Evolutionary conservation across 2,797 vertebrate species (phyloP).

Genomic region (Cryptoblepharus egeriae): DNA sequence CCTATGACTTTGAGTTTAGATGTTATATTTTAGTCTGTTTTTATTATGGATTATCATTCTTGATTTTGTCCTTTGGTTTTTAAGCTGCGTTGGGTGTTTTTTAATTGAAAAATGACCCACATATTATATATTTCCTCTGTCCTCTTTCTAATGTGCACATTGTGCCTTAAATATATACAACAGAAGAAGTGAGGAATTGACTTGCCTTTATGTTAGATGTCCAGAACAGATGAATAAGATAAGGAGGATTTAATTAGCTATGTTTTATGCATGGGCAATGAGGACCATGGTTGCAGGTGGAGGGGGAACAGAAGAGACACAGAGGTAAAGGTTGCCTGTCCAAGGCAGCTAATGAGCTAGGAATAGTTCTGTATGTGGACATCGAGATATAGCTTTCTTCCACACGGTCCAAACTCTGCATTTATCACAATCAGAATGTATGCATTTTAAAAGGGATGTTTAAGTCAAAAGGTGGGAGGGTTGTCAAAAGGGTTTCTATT

Average conservation of each 20-base stretch:
- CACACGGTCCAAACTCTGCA: background rate
- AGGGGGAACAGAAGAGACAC: background rate
- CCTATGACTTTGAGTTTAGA: background rate
- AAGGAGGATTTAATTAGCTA: slow-evolving; percentile 34
- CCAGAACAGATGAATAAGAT: slow-evolving; percentile 24
- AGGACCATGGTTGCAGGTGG: background rate
- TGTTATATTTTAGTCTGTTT: background rate
- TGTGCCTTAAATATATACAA: background rate
- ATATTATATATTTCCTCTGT: background rate
- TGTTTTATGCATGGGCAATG: slow-evolving; percentile 29
- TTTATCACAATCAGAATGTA: background rate
- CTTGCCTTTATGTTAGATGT: slow-evolving; percentile 9
- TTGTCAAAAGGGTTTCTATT: slow-evolving; percentile 2
- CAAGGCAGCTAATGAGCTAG: slow-evolving; percentile 29
- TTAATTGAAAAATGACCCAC: too few species aligned
- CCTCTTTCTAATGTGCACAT: background rate
- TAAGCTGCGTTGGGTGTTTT: background rate
- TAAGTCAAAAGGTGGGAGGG: background rate
- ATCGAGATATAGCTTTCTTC: background rate
- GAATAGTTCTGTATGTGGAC: slow-evolving; percentile 2
- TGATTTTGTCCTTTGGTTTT: background rate
- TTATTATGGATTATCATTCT: background rate
- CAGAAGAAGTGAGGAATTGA: slow-evolving; percentile 8
- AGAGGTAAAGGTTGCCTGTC: slow-evolving; percentile 1
- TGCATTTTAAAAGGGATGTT: background rate